Conservation (phyloP, 2,113 vertebrate genomes). For the Marcusenius ussheri region DNA sequence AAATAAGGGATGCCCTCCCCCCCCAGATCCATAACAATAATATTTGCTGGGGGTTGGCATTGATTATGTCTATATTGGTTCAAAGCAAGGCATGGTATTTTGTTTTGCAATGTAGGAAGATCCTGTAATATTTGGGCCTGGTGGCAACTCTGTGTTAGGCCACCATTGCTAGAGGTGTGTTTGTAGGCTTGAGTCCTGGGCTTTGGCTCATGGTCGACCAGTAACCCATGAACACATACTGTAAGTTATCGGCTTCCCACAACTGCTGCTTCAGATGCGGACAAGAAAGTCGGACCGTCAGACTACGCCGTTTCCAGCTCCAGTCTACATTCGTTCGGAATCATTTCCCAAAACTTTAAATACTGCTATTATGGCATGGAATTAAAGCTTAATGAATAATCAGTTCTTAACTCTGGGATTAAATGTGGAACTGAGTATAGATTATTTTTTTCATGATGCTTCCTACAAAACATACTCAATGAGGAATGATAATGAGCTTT, state of each 20-base stretch:
- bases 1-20: background rate
- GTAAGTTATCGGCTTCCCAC: too few species aligned
- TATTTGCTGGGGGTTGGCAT: background rate
- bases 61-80: background rate
- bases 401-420: constrained; percentile 9
- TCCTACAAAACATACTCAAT: constrained; percentile 9
- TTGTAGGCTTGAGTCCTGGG: background rate
- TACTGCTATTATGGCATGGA: background rate
- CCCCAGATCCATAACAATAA: background rate
- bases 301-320: background rate
- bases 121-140: background rate
- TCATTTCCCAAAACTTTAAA: background rate
- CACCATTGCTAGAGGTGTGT: background rate
- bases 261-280: background rate
- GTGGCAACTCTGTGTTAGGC: background rate
- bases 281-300: too few species aligned
- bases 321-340: background rate
- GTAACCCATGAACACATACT: background rate
- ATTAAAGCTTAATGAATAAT: constrained; percentile 11
- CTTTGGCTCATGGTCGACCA: background rate
- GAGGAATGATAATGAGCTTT: constrained; percentile 13
- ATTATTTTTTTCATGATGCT: background rate
- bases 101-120: background rate
- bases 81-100: background rate
- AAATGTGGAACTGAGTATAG: background rate